A percentile compares a stretch with the other conserved stretches of the same genome.
phyloP scores from a whole-genome alignment of 2,888 invertebrate species.

The Nudaria mundana region DNA sequence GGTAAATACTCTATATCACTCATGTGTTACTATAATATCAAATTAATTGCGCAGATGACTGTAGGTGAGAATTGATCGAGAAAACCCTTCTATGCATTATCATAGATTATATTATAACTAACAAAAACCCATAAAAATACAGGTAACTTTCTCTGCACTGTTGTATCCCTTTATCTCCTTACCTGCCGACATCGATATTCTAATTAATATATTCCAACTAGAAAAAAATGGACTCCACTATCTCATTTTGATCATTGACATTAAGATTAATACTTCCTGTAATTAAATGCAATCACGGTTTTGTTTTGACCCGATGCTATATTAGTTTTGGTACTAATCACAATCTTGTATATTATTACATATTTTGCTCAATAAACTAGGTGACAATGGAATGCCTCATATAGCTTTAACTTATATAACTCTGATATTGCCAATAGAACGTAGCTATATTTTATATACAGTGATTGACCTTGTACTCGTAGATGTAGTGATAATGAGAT shows the following conservation, averaged over 20 bases:
- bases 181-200: neutral
- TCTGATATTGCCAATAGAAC: neutral
- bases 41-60: no score
- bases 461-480: neutral
- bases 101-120: no score
- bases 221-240: neutral
- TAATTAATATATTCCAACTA: neutral
- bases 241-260: neutral
- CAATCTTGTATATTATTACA: neutral
- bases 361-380: neutral
- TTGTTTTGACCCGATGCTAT: neutral
- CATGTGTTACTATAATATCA: no score
- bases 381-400: neutral
- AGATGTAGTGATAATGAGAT: neutral
- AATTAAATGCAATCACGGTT: neutral
- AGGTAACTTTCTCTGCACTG: neutral
- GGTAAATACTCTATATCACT: no score
- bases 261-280: neutral
- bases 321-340: neutral
- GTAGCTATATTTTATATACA: neutral
- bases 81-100: no score
- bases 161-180: neutral
- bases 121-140: neutral
- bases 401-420: neutral
- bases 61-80: no score